A percentile compares a stretch with the other conserved stretches of the same genome.
Conservation (phyloP, 1,140 invertebrate species). For the Helicoverpa zea region DNA sequence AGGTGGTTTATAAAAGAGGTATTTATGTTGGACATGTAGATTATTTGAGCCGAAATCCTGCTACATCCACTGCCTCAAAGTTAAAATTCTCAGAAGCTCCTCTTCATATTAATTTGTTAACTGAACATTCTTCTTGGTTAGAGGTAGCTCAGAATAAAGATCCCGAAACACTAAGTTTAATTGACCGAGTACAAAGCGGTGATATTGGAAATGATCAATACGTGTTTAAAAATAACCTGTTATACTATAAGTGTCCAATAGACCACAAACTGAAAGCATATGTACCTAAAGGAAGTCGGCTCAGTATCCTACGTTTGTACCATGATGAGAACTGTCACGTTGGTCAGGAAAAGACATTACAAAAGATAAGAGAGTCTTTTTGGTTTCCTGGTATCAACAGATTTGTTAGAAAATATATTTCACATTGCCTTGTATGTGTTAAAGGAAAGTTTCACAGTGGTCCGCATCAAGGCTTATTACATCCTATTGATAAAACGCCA, state of each 20-base stretch:
- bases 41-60: neutral
- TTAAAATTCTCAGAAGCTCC: neutral
- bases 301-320: slow-evolving; percentile 22
- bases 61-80: slow-evolving; percentile 3
- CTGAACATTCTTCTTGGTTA: slow-evolving; percentile 54
- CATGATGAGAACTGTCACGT: no score
- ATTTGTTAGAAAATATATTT: slow-evolving; percentile 63
- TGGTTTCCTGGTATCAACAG: slow-evolving; percentile 65
- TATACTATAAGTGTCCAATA: slow-evolving; percentile 53
- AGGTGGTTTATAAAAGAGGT: slow-evolving; percentile 3
- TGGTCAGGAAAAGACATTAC: no score
- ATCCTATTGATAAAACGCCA: slow-evolving; percentile 58
- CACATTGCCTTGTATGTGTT: slow-evolving; percentile 61
- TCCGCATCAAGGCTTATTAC: slow-evolving; percentile 62
- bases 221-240: slow-evolving; percentile 53
- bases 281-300: slow-evolving; percentile 59
- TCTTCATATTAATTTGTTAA: slow-evolving; percentile 5
- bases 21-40: slow-evolving; percentile 7
- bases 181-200: slow-evolving; percentile 45
- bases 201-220: slow-evolving; percentile 56
- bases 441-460: slow-evolving; percentile 59
- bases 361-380: slow-evolving; percentile 61
- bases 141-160: slow-evolving; percentile 60
- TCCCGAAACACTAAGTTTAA: slow-evolving; percentile 53
- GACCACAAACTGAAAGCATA: slow-evolving; percentile 57